Base-by-base conservation (phyloP, 2,888 invertebrate genomes). In the Onthophagus sagittarius region DNA sequence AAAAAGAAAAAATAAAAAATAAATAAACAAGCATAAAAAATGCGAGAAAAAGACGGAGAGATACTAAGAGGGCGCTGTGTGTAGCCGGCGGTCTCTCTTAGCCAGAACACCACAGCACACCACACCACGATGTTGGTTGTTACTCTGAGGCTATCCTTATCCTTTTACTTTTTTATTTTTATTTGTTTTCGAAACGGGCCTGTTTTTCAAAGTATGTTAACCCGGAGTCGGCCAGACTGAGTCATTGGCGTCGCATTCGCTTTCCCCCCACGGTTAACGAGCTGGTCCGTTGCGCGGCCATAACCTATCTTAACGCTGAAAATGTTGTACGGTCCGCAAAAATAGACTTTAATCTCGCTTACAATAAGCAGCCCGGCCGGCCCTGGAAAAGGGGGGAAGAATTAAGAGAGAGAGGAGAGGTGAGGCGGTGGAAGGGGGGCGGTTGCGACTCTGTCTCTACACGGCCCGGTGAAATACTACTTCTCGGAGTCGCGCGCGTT, bases 181-280 rank as follows among this genome's bases (percentile, higher is more conserved):
- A 75, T 76, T 76, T 74, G 74, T 71, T 76, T 76, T 74, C 69
- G 72, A 76, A 76, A 75, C 76, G 75, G 75, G 72, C 71, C 69
- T 70, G 76, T 84, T 85, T 85, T 85, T 85, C 85, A 84, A 84
- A 85, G 84, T 85, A 81, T 85, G 83, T 85, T 85, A 84, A 85
- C 85, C 85, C 82, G 79, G 75, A 81, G 75, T 79, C 81, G 79
- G 74, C 77, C 77, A 77, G 72, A 33, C 70, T 73, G 72, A 67
- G 14, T 7, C n/a, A 33, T 62, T 67, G 74, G 72, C 69, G n/a
- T 39, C 65, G 14, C 71, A 72, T 71, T 72, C 63, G 33, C 23
- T 33, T 65, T 39, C 14, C 23, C 39, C 31, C 71, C 14, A 14
- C 73, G 15, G 63, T 6, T 31, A 33, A 32, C 7, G 63, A 69